Evolutionary conservation across 2,113 vertebrate species (phyloP).

Genomic region (Entomyzon cyanotis): DNA sequence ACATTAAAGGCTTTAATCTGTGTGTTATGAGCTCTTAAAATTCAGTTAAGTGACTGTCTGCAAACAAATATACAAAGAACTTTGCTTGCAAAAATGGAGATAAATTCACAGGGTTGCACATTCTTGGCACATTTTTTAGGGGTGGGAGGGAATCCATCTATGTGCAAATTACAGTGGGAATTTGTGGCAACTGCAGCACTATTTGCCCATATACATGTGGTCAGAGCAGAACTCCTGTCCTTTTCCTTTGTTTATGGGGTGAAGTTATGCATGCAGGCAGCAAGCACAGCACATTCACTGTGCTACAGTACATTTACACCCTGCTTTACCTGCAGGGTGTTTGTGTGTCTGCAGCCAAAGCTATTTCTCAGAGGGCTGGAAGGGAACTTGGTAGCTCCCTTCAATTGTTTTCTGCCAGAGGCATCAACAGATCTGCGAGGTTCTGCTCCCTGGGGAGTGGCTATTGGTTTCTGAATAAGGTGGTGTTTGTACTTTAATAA

Average conservation of each 20-base stretch:
- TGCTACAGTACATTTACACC: not conserved
- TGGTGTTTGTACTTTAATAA: not conserved
- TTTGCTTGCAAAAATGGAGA: not conserved
- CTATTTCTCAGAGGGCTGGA: not conserved
- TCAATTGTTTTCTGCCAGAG: not conserved
- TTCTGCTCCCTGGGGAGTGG: not conserved
- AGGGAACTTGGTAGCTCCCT: not conserved
- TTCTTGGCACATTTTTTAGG: not conserved
- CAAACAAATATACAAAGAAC: not conserved
- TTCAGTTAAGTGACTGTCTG: not conserved
- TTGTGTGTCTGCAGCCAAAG: not conserved
- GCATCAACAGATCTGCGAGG: not conserved
- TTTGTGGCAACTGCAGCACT: not conserved
- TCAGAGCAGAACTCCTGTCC: not conserved
- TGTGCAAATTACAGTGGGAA: not conserved
- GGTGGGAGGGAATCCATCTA: not conserved
- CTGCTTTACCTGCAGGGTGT: conserved; percentile 5
- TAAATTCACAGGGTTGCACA: not conserved
- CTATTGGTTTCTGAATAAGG: not conserved
- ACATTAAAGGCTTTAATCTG: not conserved
- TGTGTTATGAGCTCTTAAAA: not conserved
- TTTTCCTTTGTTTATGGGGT: not conserved
- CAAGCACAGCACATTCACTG: not conserved
- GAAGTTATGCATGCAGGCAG: not conserved
- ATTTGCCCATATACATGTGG: not conserved